Base-by-base conservation (phyloP, 1,140 invertebrate species). In the Drosophila kepulauana region DNA sequence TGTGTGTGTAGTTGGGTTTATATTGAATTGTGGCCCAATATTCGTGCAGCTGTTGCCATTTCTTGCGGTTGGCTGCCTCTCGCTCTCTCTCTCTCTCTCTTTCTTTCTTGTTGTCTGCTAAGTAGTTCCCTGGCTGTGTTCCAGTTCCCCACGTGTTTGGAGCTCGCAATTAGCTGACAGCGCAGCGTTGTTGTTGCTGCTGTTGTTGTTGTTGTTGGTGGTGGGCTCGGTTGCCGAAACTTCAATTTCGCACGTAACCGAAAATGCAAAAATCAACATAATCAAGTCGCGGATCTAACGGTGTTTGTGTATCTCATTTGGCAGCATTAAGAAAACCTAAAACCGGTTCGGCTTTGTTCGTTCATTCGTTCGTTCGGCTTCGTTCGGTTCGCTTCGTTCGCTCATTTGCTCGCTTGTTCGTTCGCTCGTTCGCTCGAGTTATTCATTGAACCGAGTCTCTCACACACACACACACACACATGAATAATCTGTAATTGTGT, bases 201-300 rank as follows among this genome's bases (percentile, higher is more conserved):
- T 41, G 7, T 11, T 30, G 15, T 16, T n/a, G 5, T 2, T 33
- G 38, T 3, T 20, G 43, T 28, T 57, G 52, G 49, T 75, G 57
- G 51, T 67, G 78, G 77, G 64, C 6, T 78, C 45, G 72, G 51
- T 87, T 78, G 80, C 73, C 69, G 77, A 88, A 35, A 57, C 72
- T 81, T 73, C 5, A 43, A 43, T n/a, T 43, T 43, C 41, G 84
- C 84, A 82, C 84, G 79, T 82, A 87, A 87, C 82, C 48, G 46
- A 82, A 75, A 57, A 88, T 65, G 69, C 70, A 81, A 74, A 82
- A 79, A 80, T 84, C 73, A 87, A 59, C 85, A 88, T 81, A 88
- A 88, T 84, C 73, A 66, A 67, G 59, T n/a, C 28, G 62, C 61
- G 49, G 59, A 69, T 78, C 85, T 88, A 88, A 88, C 84, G 84